Evolutionary conservation across 2,888 invertebrate species (phyloP).

Genomic region (Cheilosia soror): DNA sequence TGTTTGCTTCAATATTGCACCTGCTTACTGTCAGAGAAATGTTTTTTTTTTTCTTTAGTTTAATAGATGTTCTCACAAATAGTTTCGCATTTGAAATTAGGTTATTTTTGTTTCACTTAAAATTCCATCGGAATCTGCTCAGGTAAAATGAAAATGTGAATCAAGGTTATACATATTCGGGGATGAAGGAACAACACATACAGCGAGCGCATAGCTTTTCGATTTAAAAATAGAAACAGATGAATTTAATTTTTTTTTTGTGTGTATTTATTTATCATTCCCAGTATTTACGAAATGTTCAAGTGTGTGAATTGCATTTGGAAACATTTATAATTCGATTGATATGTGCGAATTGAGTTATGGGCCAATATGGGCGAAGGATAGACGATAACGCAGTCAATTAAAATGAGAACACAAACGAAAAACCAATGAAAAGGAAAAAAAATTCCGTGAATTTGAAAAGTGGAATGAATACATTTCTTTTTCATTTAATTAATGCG

Average conservation of each 20-base stretch:
- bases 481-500: conserved; percentile 41
- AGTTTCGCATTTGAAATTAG: conserved; percentile 54
- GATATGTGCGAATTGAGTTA: conserved; percentile 60
- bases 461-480: not conserved
- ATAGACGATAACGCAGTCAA: conserved; percentile 53
- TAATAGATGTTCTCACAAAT: conserved; percentile 20
- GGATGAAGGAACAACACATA: conserved; percentile 14
- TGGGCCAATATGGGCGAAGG: conserved; percentile 13
- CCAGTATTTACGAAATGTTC: conserved; percentile 49
- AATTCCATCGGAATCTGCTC: conserved; percentile 68
- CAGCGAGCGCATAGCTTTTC: not conserved
- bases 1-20: conserved; percentile 51
- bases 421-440: not conserved
- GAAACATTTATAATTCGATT: conserved; percentile 52
- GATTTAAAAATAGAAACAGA: conserved; percentile 51
- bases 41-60: conserved; percentile 10
- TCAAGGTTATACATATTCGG: conserved; percentile 59
- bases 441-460: not conserved
- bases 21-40: conserved; percentile 58
- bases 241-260: conserved; percentile 5
- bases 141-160: conserved; percentile 68
- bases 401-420: conserved; percentile 50
- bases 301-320: conserved; percentile 64
- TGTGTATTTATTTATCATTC: conserved; percentile 22
- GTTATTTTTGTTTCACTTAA: conserved; percentile 68